phyloP scores from a whole-genome alignment of 2,113 vertebrate species.

The Meleagris gallopavo region DNA sequence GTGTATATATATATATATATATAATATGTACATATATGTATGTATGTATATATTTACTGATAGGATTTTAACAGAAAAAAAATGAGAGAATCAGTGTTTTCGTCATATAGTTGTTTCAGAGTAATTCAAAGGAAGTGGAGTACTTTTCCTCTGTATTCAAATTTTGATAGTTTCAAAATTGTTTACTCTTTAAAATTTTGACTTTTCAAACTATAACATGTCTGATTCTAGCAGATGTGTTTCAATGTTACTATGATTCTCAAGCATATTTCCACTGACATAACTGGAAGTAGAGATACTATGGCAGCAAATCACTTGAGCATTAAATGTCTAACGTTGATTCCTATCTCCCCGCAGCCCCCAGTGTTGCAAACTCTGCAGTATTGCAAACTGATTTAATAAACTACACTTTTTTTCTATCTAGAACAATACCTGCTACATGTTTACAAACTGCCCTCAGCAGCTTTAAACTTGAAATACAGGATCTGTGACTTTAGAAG shows the following conservation, averaged over 20 bases:
- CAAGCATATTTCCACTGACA: neutral
- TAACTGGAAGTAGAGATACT: conserved; percentile 1
- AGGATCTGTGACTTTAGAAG: neutral
- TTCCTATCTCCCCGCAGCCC: neutral
- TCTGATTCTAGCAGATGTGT: neutral
- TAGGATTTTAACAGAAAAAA: neutral
- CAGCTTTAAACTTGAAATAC: neutral
- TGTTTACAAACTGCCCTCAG: neutral
- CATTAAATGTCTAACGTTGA: neutral
- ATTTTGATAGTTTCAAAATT: neutral
- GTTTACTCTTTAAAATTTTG: neutral
- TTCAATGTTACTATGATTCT: neutral
- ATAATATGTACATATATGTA: too few relatives aligned
- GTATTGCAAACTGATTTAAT: neutral
- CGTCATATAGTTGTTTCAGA: neutral
- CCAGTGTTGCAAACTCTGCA: neutral
- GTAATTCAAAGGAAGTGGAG: neutral
- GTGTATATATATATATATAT: too few relatives aligned
- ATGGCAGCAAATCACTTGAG: conserved; percentile 3
- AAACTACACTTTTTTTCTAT: neutral
- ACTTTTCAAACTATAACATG: neutral
- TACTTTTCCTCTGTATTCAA: neutral
- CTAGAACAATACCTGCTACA: neutral
- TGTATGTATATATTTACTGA: too few relatives aligned
- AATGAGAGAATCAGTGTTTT: neutral